Evolutionary conservation across 2,113 vertebrate species (phyloP).

Genomic region (Cygnus atratus): DNA sequence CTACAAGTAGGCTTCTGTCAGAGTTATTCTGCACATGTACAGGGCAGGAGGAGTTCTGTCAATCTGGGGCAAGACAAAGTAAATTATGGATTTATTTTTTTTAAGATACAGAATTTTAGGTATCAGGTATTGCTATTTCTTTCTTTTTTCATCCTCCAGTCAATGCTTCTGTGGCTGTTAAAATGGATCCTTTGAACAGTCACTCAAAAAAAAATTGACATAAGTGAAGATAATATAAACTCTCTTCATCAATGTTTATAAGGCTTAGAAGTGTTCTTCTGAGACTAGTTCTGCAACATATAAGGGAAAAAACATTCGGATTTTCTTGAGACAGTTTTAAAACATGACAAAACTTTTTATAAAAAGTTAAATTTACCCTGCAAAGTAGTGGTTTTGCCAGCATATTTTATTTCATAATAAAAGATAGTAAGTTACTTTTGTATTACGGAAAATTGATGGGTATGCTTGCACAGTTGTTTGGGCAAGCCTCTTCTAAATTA

Average conservation of each 20-base stretch:
- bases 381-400: not conserved
- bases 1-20: not conserved
- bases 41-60: not conserved
- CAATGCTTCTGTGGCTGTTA: not conserved
- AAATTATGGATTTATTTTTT: not conserved
- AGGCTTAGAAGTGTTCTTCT: not conserved
- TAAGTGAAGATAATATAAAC: not conserved
- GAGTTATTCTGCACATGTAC: not conserved
- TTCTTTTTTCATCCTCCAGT: not conserved
- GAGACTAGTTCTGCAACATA: not conserved
- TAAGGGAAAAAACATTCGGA: not conserved
- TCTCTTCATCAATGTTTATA: not conserved
- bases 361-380: not conserved
- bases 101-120: not conserved
- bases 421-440: not conserved
- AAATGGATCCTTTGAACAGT: not conserved
- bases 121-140: not conserved
- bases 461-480: not conserved
- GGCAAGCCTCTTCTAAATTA: not conserved
- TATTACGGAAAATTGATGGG: not conserved
- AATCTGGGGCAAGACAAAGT: not conserved
- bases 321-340: not conserved
- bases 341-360: not conserved
- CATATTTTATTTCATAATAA: not conserved
- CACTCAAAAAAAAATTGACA: not conserved